Evolutionary conservation across 2,888 invertebrate species (phyloP).

Genomic region (Rhingia rostrata): DNA sequence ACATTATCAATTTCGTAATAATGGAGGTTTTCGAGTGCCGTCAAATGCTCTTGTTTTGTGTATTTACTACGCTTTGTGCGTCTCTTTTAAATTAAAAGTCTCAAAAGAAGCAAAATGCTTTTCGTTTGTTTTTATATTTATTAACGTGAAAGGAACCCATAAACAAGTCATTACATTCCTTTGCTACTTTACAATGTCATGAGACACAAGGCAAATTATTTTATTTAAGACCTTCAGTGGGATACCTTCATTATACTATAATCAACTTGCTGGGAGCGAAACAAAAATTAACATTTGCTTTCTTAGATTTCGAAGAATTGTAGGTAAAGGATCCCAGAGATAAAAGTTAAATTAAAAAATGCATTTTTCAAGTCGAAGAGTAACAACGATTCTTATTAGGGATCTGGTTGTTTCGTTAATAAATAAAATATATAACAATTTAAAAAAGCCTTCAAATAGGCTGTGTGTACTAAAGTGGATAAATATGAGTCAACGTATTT

Average conservation of each 20-base stretch:
- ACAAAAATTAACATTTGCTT: too few relatives aligned
- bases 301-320: too few relatives aligned
- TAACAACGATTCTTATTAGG: too few relatives aligned
- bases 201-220: neutral
- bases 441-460: too few relatives aligned
- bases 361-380: too few relatives aligned
- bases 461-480: too few relatives aligned
- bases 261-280: too few relatives aligned
- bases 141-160: constrained; percentile 22
- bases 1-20: constrained; percentile 37
- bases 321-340: too few relatives aligned
- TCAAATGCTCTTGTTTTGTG: constrained; percentile 22
- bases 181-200: neutral
- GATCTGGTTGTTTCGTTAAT: too few relatives aligned
- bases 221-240: neutral
- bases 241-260: neutral
- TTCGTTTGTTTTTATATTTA: neutral
- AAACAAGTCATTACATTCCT: constrained; percentile 46
- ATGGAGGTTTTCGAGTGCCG: constrained; percentile 10
- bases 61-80: constrained; percentile 17
- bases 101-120: constrained; percentile 16
- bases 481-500: too few relatives aligned
- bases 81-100: constrained; percentile 49
- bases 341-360: too few relatives aligned
- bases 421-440: too few relatives aligned